Percentiles rank a stretch among this genome's conserved stretches.
phyloP scores from a whole-genome alignment of 2,797 vertebrate species.

The Taenioides sp. region DNA sequence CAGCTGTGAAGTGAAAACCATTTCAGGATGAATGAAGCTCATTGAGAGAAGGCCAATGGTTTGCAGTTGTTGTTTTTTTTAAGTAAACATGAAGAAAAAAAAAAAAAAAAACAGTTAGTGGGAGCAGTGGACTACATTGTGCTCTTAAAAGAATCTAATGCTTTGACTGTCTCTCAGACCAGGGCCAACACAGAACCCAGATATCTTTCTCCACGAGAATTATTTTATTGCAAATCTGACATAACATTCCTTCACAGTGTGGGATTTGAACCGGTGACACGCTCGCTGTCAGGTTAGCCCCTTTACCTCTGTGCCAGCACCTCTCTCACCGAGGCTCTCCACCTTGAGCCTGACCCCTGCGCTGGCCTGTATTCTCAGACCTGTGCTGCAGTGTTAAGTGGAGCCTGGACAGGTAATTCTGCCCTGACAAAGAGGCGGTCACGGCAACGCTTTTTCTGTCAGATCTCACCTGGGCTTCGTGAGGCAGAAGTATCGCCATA shows the following conservation, averaged over 20 bases:
- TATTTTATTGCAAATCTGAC: not conserved
- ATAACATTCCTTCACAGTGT: not conserved
- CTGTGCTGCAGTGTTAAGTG: not conserved
- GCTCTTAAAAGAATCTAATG: no score
- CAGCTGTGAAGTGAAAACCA: no score
- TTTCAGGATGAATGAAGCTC: no score
- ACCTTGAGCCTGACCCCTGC: not conserved
- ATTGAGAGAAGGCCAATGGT: no score
- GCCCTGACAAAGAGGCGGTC: not conserved
- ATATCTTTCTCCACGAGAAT: no score
- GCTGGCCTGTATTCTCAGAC: not conserved
- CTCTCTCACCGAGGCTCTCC: not conserved
- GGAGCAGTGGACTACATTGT: no score
- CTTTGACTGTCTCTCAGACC: no score
- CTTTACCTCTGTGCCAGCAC: not conserved
- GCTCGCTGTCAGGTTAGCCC: not conserved
- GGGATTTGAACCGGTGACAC: not conserved
- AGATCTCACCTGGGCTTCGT: not conserved
- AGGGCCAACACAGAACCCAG: no score
- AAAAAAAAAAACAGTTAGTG: no score
- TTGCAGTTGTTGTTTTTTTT: no score
- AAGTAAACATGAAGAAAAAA: no score
- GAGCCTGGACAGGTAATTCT: not conserved
- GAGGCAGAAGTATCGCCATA: not conserved
- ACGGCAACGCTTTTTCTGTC: not conserved